Base-by-base conservation (phyloP, 2,113 vertebrate genomes). In the Elachura formosa region DNA sequence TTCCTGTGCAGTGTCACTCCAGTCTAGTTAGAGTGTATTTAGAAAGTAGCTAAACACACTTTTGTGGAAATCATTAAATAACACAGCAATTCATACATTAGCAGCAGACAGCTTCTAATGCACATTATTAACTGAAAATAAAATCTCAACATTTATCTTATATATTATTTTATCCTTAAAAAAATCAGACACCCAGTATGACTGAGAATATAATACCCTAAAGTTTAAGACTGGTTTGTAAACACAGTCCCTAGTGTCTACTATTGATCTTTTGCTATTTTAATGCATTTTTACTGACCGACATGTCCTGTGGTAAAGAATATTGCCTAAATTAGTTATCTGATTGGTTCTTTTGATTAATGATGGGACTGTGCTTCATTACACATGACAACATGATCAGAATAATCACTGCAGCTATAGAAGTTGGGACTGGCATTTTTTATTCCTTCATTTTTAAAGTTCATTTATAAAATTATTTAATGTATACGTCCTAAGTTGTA, bases 281-380 rank as follows among this genome's bases (percentile, higher is more conserved):
- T 98, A 98, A 98, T 98, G 98, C 98, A 97, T 98, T 98, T 98
- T 98, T 98, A 98, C 98, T 98, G 98, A 98, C 98, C 98, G 95
- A 97, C 97, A 97, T 98, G 98, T 98, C 98, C 97, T 98, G 98
- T 98, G 98, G 98, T 99, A 98, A 98, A 98, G 98, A 98, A 98
- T 98, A 98, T 98, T 98, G 98, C 98, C 98, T 98, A 98, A 98
- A 99, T 99, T 98, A 99, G 98, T 98, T 98, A 99, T 98, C 98
- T 98, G 98, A 98, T 99, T 98, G 98, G 98, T 98, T 97, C 98
- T 97, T 98, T 98, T 99, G 98, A 99, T 99, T 99, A 98, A 99
- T 98, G 98, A 98, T 74, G 95, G 97, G 97, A 94, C 97, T 97
- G 96, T 98, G 98, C 98, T 98, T 98, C 98, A 98, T 98, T 98